A percentile compares a stretch with the other conserved stretches of the same genome.
phyloP scores from a whole-genome alignment of 2,888 invertebrate species.

The Cancer borealis region DNA sequence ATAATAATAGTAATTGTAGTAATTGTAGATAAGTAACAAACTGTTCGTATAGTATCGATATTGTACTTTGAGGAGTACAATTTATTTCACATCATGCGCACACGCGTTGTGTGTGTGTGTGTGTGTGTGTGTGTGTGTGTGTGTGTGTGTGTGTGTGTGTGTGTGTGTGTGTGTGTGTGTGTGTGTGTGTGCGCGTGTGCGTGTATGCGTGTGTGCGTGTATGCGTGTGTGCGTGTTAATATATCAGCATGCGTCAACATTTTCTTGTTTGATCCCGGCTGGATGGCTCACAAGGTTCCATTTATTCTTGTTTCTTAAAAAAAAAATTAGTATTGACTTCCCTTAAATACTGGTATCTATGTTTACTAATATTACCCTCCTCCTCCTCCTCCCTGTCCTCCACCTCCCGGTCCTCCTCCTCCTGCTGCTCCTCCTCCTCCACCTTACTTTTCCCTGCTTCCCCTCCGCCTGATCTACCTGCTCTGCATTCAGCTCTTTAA shows the following conservation, averaged over 20 bases:
- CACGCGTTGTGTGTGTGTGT: no score
- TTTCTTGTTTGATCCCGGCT: background rate
- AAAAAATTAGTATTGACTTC: background rate
- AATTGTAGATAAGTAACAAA: no score
- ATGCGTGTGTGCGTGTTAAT: background rate
- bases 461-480: background rate
- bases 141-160: conserved; percentile 22
- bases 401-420: background rate
- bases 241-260: background rate
- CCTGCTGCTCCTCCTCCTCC: background rate
- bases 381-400: conserved; percentile 23
- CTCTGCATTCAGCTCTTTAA: conserved; percentile 7
- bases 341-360: background rate
- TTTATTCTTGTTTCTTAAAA: background rate
- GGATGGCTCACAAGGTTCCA: background rate
- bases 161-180: background rate
- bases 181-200: background rate
- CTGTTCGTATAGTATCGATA: no score
- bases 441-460: background rate
- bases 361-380: background rate
- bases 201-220: background rate
- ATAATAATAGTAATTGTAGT: no score
- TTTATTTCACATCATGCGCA: no score
- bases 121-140: background rate
- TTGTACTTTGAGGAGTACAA: no score